These are phyloP conservation scores for Pteria penguin DNA, from an alignment of 2,888 invertebrate genomes.

Conservation along the genomic window DNA sequence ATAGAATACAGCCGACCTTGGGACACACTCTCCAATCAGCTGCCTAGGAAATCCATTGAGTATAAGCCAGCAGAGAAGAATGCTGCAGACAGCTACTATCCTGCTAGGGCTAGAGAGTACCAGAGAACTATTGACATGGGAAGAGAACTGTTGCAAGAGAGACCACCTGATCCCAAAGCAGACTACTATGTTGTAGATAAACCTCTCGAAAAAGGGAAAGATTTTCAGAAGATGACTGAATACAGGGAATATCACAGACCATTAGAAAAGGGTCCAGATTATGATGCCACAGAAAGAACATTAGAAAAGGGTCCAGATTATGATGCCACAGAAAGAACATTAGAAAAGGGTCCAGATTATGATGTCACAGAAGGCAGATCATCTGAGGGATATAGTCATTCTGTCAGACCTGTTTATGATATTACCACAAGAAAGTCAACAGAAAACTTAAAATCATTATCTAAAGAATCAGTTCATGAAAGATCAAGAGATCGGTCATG, in stretches of 20 bases:
- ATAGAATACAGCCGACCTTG: not conserved
- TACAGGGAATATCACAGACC: not conserved
- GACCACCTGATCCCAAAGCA: not conserved
- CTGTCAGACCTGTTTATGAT: not conserved
- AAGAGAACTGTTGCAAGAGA: not conserved
- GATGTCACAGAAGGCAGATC: not conserved
- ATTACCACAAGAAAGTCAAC: not conserved
- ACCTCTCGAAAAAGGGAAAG: not conserved
- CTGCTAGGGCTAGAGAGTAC: not conserved
- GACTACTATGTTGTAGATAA: not conserved
- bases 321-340: not conserved
- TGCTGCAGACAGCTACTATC: not conserved
- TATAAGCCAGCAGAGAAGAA: not conserved
- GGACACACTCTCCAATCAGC: not conserved
- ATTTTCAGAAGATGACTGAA: not conserved
- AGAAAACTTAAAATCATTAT: not conserved
- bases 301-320: not conserved
- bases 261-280: conserved; percentile 16
- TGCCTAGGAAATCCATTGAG: not conserved
- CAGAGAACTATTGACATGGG: not conserved
- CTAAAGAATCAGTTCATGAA: no score
- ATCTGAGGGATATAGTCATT: not conserved
- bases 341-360: not conserved
- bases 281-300: not conserved
- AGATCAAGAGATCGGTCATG: not conserved